Evolutionary conservation across 2,888 invertebrate genomes (phyloP), one percentile per base, ranked within the genome.

Genomic region (Agapostemon virescens): DNA sequence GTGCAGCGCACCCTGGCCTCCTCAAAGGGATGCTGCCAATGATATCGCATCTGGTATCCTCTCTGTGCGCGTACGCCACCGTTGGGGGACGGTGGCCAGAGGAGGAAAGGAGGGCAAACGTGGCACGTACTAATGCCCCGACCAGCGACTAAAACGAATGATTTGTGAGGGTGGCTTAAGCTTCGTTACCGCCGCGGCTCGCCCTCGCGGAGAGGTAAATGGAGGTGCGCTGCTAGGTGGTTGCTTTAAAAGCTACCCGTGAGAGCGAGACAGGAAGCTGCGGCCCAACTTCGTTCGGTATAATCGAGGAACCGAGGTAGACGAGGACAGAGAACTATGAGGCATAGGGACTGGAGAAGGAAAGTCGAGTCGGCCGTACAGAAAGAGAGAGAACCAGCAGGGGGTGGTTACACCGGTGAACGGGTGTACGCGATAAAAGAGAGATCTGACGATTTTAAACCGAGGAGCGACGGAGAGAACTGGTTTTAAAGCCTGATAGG

Each of bases 161-260:
- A 90, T 89, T 89, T 90, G 90, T 86, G 90, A 87, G 88, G 90
- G 86, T 85, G 86, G 88, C 88, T 89, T 90, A 89, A 89, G 89
- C 88, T 88, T 90, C 90, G 89, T 89, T 89, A 89, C 88, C 85
- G 84, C 79, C 85, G 81, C 81, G 83, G 84, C 84, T 74, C 73
- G 45, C 30, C 70, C 33, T 52, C 83, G 78, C 79, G 80, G 73
- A 69, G 84, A 84, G 81, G 86, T 84, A 85, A 85, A 87, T 85
- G 85, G 84, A 63, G 81, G 79, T 69, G 58, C 55, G 55, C 61
- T 15, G 70, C 52, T 63, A 36, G 49, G 38, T 67, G 63, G 58
- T 61, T 52, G 64, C 55, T 77, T 74, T 58, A 49, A 69, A 63
- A 77, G 73, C 64, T 68, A 63, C 26, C 63, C 33, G 69, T 45